Evolutionary conservation across 2,113 vertebrate genomes (phyloP).

Genomic region (Caretta caretta): DNA sequence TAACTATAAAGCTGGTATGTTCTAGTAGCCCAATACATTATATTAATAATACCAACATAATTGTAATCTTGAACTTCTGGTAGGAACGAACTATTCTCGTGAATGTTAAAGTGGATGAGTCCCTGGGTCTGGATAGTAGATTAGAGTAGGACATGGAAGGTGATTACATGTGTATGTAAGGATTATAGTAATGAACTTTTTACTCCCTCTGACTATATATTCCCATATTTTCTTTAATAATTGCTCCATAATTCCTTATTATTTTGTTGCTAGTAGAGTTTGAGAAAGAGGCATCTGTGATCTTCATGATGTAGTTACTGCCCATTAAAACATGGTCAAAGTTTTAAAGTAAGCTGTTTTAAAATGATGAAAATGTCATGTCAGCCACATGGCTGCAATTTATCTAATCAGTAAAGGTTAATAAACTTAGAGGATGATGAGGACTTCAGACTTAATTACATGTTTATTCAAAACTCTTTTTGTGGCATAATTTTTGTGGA

Average conservation of each 20-base stretch:
- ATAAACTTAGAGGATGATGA: constrained; percentile 34
- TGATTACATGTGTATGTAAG: not conserved
- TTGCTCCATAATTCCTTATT: constrained; percentile 4
- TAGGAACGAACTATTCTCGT: constrained; percentile 10
- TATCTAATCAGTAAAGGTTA: constrained; percentile 57
- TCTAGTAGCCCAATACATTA: constrained; percentile 19
- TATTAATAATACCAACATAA: constrained; percentile 9
- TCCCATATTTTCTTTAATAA: not conserved
- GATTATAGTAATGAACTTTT: not conserved
- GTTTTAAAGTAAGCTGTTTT: constrained; percentile 30
- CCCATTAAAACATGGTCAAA: not conserved
- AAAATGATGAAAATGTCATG: constrained; percentile 52
- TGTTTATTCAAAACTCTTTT: constrained; percentile 41
- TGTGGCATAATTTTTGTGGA: constrained; percentile 34
- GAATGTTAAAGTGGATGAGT: constrained; percentile 19
- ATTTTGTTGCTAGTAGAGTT: not conserved
- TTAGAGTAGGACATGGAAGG: constrained; percentile 21
- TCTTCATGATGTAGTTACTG: not conserved
- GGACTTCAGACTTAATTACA: constrained; percentile 23
- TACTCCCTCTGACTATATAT: not conserved
- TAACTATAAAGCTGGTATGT: not conserved
- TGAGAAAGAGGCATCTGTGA: not conserved
- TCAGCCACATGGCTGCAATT: constrained; percentile 6
- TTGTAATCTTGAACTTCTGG: constrained; percentile 35
- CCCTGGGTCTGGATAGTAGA: not conserved